Evolutionary conservation across 2,797 vertebrate species (phyloP).

Genomic region (Gila robusta): DNA sequence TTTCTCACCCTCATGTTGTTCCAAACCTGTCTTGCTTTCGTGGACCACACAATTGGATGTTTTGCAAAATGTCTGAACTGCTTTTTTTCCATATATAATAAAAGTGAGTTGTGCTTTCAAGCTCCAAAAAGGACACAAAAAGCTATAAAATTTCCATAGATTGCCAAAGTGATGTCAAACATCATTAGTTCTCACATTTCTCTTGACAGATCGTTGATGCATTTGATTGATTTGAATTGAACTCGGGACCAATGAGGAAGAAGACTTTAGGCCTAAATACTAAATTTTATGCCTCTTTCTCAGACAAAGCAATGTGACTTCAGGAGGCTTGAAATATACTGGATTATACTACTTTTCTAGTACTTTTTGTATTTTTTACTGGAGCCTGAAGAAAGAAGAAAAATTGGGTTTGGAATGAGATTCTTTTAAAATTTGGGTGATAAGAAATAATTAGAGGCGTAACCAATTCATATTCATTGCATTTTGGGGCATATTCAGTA

Average conservation of each 20-base stretch:
- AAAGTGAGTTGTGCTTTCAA: not conserved
- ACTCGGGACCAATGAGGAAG: not conserved
- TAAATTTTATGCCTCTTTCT: not conserved
- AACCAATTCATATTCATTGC: not conserved
- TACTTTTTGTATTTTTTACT: not conserved
- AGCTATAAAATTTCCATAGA: not conserved
- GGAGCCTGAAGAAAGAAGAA: not conserved
- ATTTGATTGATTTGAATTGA: not conserved
- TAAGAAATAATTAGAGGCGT: not conserved
- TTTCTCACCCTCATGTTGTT: not conserved
- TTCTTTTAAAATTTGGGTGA: not conserved
- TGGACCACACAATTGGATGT: not conserved
- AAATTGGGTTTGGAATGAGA: not conserved
- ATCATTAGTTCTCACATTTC: not conserved
- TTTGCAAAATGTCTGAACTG: not conserved
- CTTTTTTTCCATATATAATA: not conserved
- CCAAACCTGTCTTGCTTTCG: not conserved
- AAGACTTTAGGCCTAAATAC: not conserved
- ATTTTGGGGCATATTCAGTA: not conserved
- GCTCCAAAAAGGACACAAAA: not conserved
- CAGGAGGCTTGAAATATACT: not conserved
- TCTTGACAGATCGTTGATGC: not conserved
- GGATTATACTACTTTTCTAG: not conserved
- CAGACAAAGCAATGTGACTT: not conserved
- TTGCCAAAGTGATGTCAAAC: not conserved